A percentile compares a stretch with the other conserved stretches of the same genome.
Evolutionary conservation across 2,113 vertebrate species (phyloP).

Genomic region (Tychaedon coryphoeus): DNA sequence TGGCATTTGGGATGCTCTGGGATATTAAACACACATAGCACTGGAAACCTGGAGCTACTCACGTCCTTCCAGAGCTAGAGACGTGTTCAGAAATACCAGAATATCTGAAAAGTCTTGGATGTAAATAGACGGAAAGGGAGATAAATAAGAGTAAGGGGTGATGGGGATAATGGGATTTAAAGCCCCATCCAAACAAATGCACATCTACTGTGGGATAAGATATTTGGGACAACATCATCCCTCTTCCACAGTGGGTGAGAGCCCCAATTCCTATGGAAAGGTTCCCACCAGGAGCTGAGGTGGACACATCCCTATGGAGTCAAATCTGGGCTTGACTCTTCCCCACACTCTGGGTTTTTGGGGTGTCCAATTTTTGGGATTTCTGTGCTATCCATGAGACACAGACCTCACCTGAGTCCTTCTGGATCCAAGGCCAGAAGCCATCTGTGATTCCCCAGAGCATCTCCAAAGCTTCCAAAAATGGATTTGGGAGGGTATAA

Average conservation of each 20-base stretch:
- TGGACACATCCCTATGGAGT: not conserved
- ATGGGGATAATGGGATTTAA: not conserved
- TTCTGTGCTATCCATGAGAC: no score
- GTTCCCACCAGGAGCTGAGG: not conserved
- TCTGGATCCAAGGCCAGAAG: not conserved
- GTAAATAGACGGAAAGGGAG: not conserved
- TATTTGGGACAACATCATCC: not conserved
- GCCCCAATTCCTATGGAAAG: rapidly evolving
- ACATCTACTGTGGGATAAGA: rapidly evolving
- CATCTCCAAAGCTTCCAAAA: not conserved
- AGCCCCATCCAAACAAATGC: not conserved
- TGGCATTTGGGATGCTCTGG: not conserved
- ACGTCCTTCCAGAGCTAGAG: not conserved
- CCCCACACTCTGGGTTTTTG: not conserved
- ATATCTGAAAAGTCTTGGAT: not conserved
- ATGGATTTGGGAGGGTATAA: not conserved
- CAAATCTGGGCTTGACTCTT: not conserved
- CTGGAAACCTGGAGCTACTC: not conserved
- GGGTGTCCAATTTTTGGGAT: not conserved
- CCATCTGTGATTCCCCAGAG: no score
- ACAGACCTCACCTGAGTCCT: not conserved
- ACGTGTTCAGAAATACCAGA: not conserved
- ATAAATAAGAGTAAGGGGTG: not conserved
- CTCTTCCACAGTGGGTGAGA: not conserved
- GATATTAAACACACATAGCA: rapidly evolving